Base-by-base conservation (phyloP, 2,888 invertebrate species). In the Cheilosia grossa region DNA sequence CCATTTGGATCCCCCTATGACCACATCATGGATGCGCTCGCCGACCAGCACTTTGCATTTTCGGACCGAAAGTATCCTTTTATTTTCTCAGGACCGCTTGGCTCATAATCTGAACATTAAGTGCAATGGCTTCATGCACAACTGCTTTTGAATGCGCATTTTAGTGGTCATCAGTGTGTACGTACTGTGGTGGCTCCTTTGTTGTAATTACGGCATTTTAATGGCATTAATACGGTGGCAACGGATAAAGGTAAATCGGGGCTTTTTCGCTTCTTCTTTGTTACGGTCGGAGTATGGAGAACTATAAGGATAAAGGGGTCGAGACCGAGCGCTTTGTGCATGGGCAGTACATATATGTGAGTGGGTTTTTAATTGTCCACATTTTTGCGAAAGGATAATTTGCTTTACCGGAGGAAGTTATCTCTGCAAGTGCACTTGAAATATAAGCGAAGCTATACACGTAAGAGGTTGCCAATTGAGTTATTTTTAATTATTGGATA, bases 41-140 rank as follows among this genome's bases (percentile, higher is more conserved):
- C 61, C n/a, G 47, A 1, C 21, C 64, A 37, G 73, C 51, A 58
- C 79, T 73, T 47, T 51, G 67, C 33, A 70, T 70, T 78, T 78
- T 54, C 61, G 44, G 58, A 53, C 64, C 70, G 24, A 66, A 54
- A 66, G 78, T 58, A 73, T 9, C 21, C 21, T 70, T 59, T 51
- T 47, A 40, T 64, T 64, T 69, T 74, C 73, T 47, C 69, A 64
- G 74, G 51, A 79, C 56, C 79, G 69, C 73, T 83, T 74, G 79
- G 51, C 69, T 74, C 70, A 79, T 79, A 79, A 83, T 83, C 83
- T 79, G 74, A 64, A 74, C 83, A 79, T 83, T 83, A 74, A 83
- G 79, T 79, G 82, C 82, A 83, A 69, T 83, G 79, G 74, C 82
- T 58, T 83, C 53, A 74, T 79, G 79, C 82, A 79, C 79, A 69